Conservation (phyloP, 1,140 invertebrate species). For the Trichoplusia ni region DNA sequence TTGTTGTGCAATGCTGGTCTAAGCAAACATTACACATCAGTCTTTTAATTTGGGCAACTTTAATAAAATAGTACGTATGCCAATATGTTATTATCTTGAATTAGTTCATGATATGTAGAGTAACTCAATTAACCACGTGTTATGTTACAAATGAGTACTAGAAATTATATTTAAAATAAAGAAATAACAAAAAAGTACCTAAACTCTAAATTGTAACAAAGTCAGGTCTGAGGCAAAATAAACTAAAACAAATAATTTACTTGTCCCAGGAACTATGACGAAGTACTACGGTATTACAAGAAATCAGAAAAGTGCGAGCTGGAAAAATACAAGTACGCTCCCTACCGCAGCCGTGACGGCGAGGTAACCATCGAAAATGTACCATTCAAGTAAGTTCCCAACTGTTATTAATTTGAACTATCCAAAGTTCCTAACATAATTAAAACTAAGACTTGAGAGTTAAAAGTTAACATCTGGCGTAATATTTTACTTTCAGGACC, state of each 20-base stretch:
- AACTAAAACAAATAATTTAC: neutral
- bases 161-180: too few relatives aligned
- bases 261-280: conserved; percentile 84
- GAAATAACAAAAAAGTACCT: too few relatives aligned
- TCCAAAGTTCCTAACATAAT: conserved; percentile 13
- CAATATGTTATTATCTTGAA: too few relatives aligned
- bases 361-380: conserved; percentile 82
- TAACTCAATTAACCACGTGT: too few relatives aligned
- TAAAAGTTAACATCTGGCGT: neutral
- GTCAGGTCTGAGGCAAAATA: too few relatives aligned
- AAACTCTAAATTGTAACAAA: too few relatives aligned
- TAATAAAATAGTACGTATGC: too few relatives aligned
- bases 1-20: too few relatives aligned
- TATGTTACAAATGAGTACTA: too few relatives aligned
- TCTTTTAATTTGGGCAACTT: too few relatives aligned
- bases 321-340: conserved; percentile 75
- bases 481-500: conserved; percentile 68
- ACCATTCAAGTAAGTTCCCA: conserved; percentile 74
- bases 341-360: conserved; percentile 83
- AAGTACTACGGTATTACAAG: conserved; percentile 86
- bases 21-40: too few relatives aligned
- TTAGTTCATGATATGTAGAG: too few relatives aligned
- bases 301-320: conserved; percentile 83
- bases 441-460: conserved; percentile 16
- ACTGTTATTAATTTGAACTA: conserved; percentile 33